Base-by-base conservation (phyloP, 1,140 invertebrate species). In the Drosophila rufa region DNA sequence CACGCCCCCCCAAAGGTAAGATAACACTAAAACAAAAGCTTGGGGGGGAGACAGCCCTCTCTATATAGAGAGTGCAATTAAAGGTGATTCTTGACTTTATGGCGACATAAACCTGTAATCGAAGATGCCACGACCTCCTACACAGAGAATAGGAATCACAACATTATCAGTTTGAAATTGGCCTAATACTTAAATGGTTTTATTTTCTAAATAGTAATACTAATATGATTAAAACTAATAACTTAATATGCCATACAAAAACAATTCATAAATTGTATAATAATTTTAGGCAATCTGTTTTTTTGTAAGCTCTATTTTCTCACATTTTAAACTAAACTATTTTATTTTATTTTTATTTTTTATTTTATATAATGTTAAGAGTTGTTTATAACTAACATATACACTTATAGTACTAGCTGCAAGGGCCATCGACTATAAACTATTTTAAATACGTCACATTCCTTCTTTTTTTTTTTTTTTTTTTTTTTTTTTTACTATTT, bases 51-150 rank as follows among this genome's bases (percentile, higher is more conserved):
- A 30, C 14, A 12, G 17, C 43, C 14, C 6, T 33, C 55, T 78
- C 47, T 50, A 22, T 27, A 12, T 19, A 46, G 40, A 40, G 33
- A 42, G 45, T 58, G 57, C 75, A 78, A 78, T 78, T 78, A 78
- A 78, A 78, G 75, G 40, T 53, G 47, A 58, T 73, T 65, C 60
- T 70, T 79, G 60, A 64, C 43, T 83, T 83, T 83, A 83, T 83
- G 71, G 55, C 65, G 51, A 75, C 80, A 79, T 83, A 83, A 79
- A 79, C 58, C 47, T 79, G 76, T 56, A 71, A 79, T 79, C 75
- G 67, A 77, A 77, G 74, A 48, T 40, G 15, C 9, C 25, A 6
- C 9, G 2, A 6, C n/a, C 42, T 50, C 14, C 42, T 50, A 25
- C 58, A 47, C 73, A 40, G 27, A n/a, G 6, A 67, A 46, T 65